These are phyloP conservation scores for Marmota monax DNA, from an alignment of 2,113 vertebrate species.

Conservation along the genomic window DNA sequence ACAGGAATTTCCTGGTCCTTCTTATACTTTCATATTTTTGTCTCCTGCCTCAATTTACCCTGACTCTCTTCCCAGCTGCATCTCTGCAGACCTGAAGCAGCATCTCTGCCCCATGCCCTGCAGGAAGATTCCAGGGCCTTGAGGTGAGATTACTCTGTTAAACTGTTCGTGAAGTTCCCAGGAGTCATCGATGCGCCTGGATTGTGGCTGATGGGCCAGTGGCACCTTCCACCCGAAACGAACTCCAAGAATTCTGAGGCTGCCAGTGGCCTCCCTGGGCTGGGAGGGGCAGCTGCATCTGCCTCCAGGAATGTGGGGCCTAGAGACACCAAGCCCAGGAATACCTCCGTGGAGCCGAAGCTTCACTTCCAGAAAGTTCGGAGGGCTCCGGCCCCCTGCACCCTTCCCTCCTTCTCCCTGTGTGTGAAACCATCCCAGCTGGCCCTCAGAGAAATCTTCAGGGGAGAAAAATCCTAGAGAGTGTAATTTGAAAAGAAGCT, in stretches of 20 bases:
- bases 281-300: constrained; percentile 52
- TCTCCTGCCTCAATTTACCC: neutral
- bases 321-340: neutral
- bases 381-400: neutral
- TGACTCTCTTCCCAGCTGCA: neutral
- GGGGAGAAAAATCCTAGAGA: neutral
- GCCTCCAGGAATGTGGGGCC: constrained; percentile 76
- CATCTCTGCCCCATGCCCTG: neutral
- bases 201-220: neutral
- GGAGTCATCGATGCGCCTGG: neutral
- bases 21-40: neutral
- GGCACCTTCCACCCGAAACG: constrained; percentile 63
- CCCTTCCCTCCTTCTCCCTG: neutral
- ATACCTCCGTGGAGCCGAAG: neutral
- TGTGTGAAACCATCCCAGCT: neutral
- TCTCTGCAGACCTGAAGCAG: neutral
- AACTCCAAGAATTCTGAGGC: constrained; percentile 74
- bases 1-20: fast-evolving
- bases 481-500: neutral
- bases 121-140: constrained; percentile 8
- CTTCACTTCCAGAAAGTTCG: constrained; percentile 39
- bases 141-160: neutral
- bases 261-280: constrained; percentile 19
- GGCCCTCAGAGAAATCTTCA: neutral
- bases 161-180: constrained; percentile 9